Conservation (phyloP, 2,888 invertebrate species). For the Drosophila falleni region DNA sequence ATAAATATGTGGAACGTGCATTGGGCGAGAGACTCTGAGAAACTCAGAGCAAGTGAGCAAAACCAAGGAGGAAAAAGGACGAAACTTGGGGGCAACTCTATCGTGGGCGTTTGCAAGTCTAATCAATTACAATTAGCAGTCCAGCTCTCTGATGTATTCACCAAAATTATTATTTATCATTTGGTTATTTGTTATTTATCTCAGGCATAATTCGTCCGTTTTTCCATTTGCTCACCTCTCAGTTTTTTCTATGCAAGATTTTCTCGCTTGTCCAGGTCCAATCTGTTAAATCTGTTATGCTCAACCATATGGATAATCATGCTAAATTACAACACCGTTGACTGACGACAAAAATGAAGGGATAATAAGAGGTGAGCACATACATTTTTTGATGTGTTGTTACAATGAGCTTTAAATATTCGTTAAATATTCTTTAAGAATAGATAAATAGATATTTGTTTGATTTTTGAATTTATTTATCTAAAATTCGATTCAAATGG, state of each 20-base stretch:
- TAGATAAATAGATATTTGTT: too few relatives aligned
- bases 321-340: constrained; percentile 14
- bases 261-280: constrained; percentile 24
- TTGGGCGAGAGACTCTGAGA: constrained; percentile 32
- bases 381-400: too few relatives aligned
- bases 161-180: constrained; percentile 85
- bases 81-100: not conserved
- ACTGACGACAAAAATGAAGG: not conserved
- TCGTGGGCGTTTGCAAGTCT: constrained; percentile 64
- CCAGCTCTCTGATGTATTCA: constrained; percentile 84
- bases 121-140: constrained; percentile 85
- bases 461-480: too few relatives aligned
- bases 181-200: constrained; percentile 83
- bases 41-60: not conserved
- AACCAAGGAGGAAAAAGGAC: not conserved
- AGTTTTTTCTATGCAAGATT: constrained; percentile 1
- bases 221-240: not conserved
- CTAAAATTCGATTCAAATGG: too few relatives aligned
- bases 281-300: constrained; percentile 18
- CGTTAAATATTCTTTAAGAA: too few relatives aligned
- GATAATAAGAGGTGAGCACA: not conserved
- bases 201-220: constrained; percentile 36
- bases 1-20: constrained; percentile 83
- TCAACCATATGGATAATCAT: constrained; percentile 37
- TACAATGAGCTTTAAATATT: too few relatives aligned